Conservation (phyloP, 2,888 invertebrate genomes). For the Cheilosia vernalis region DNA sequence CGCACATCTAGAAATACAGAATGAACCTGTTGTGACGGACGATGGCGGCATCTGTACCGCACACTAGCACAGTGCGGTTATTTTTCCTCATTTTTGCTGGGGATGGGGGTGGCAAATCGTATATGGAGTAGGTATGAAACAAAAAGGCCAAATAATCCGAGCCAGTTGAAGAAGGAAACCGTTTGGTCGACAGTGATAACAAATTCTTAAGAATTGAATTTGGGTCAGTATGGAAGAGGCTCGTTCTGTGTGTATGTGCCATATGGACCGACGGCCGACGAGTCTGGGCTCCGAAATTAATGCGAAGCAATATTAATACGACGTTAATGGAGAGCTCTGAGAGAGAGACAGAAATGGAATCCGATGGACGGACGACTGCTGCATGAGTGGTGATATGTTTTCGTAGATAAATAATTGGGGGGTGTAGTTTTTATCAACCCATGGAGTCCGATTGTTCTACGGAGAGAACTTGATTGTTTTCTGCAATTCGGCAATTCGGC, state of each 20-base stretch:
- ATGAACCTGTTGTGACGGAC: constrained; percentile 53
- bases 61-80: constrained; percentile 3
- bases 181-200: constrained; percentile 61
- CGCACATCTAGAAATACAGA: constrained; percentile 29
- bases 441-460: not conserved
- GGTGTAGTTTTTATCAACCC: constrained; percentile 47
- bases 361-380: constrained; percentile 12
- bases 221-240: constrained; percentile 34
- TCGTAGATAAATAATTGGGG: constrained; percentile 56
- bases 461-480: constrained; percentile 46
- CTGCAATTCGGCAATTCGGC: constrained; percentile 35
- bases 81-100: constrained; percentile 2
- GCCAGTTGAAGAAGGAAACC: constrained; percentile 15
- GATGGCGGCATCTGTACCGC: constrained; percentile 1
- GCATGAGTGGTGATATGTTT: constrained; percentile 63
- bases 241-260: not conserved
- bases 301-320: constrained; percentile 33
- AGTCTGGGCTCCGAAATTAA: constrained; percentile 33
- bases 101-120: not conserved
- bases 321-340: constrained; percentile 37
- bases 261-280: not conserved
- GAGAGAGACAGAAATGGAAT: constrained; percentile 16
- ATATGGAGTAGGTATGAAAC: not conserved
- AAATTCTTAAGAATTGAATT: constrained; percentile 56
- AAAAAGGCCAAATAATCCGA: not conserved